Percentiles rank a stretch among this genome's conserved stretches.
phyloP scores from a whole-genome alignment of 1,140 invertebrate species.

The Brachionus calyciflorus region DNA sequence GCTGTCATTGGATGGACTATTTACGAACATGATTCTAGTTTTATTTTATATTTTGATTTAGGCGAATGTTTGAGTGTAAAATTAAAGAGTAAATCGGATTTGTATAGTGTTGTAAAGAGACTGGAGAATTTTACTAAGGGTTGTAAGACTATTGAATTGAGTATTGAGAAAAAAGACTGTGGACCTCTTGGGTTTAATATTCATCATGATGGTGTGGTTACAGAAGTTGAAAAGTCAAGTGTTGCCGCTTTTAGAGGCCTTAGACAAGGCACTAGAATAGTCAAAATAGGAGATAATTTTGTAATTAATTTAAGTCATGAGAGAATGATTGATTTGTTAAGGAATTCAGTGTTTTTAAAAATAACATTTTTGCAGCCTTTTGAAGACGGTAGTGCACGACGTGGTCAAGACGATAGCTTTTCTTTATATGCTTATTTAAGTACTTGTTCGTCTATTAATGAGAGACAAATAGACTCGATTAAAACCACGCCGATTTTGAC shows the following conservation, averaged over 20 bases:
- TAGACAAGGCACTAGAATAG: conserved; percentile 78
- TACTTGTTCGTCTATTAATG: conserved; percentile 53
- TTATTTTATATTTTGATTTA: not conserved
- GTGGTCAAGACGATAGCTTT: conserved; percentile 38
- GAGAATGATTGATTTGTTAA: conserved; percentile 86
- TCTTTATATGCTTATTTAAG: conserved; percentile 47
- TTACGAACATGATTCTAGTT: conserved; percentile 65
- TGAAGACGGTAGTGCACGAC: conserved; percentile 68
- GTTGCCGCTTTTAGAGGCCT: conserved; percentile 84
- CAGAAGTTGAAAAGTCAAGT: conserved; percentile 82
- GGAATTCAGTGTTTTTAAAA: conserved; percentile 80
- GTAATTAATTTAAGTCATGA: conserved; percentile 84
- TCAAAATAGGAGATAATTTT: conserved; percentile 82
- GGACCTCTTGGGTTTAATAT: conserved; percentile 91
- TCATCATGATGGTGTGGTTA: conserved; percentile 89
- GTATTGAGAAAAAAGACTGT: conserved; percentile 72
- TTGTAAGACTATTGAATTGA: conserved; percentile 71
- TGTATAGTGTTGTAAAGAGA: conserved; percentile 73
- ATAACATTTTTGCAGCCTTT: conserved; percentile 77
- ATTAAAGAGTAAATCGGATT: conserved; percentile 65
- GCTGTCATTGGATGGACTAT: conserved; percentile 78
- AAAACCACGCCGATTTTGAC: conserved; percentile 6
- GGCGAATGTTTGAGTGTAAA: conserved; percentile 41
- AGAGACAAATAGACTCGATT: conserved; percentile 50
- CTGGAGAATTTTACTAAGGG: conserved; percentile 72